Base-by-base conservation (phyloP, 2,797 vertebrate genomes). In the Sarcophilus harrisii region DNA sequence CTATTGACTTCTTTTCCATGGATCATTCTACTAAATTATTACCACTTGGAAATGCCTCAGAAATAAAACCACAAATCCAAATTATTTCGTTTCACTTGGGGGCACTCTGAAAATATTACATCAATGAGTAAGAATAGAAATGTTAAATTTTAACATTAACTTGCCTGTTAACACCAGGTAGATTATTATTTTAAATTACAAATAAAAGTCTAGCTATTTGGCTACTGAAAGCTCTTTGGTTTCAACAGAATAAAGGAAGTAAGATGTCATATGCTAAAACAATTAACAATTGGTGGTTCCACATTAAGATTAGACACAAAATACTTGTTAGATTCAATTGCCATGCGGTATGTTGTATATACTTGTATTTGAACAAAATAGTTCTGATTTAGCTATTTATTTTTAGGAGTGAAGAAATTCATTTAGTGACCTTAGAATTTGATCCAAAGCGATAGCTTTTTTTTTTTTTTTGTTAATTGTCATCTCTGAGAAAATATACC, bases 161-260 rank as follows among this genome's bases (percentile, higher is more conserved):
- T 12, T 95, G 66, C 97, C 13, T 54, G 91, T 90, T 94, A 94
- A 45, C 57, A 90, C 81, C 13, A 93, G 32, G 45, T 57, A 92
- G 94, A 95, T 30, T 96, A 55, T 94, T 95, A 94, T 38, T 97
- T 96, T 94, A 59, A 93, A 89, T 52, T 95, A 73, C 94, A 95
- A 90, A 57, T 95, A 95, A 96, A 45, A 95, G 66, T 54, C 91
- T 52, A 52, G 52, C 52, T 52, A 52, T 27, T 62, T 95, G 62
- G 90, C 52, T 95, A 90, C 54, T 94, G 89, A 92, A 96, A 93
- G 57, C 49, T 94, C 62, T 93, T 60, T 95, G 90, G 92, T 94
- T 12, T 96, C 28, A n/a, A 54, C 55, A 45, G 21, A 95, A 97
- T 91, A 96, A 96, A 96, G 73, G 21, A 49, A 87, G 73, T 87